A percentile compares a stretch with the other conserved stretches of the same genome.
Conservation (phyloP, 2,113 vertebrate species). For the Megaceryle torquata region DNA sequence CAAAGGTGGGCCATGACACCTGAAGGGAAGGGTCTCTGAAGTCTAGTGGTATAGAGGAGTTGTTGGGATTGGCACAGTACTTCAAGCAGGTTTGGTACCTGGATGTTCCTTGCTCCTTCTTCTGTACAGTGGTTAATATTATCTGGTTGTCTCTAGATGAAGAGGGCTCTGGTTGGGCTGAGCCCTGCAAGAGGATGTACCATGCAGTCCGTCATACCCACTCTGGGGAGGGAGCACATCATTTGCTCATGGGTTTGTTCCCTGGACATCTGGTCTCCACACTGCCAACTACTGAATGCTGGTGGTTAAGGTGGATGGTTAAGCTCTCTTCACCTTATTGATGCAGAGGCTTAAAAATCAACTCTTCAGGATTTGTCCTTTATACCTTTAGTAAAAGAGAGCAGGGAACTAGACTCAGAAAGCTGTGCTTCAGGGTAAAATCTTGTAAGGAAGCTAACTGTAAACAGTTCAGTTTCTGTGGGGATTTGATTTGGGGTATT, state of each 20-base stretch:
- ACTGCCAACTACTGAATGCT: neutral
- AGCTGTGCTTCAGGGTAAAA: neutral
- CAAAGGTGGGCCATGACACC: accelerated
- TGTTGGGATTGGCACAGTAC: neutral
- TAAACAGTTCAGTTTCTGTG: neutral
- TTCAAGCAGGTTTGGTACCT: accelerated
- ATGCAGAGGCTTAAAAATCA: neutral
- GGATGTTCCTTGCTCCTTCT: neutral
- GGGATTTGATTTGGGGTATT: neutral
- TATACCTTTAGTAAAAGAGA: neutral
- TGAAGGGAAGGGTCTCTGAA: neutral
- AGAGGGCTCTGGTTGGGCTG: neutral
- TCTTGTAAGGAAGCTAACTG: neutral
- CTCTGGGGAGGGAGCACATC: neutral
- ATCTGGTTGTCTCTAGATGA: neutral
- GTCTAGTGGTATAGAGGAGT: accelerated
- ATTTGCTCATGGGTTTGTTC: neutral
- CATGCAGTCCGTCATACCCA: accelerated
- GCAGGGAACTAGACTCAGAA: neutral
- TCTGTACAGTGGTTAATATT: accelerated
- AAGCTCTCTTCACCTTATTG: neutral
- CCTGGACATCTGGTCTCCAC: accelerated
- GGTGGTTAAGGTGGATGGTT: neutral
- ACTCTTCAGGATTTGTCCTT: neutral
- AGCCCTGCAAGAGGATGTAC: accelerated